Base-by-base conservation (phyloP, 2,888 invertebrate genomes). In the Nematopogon swammerdamellus region DNA sequence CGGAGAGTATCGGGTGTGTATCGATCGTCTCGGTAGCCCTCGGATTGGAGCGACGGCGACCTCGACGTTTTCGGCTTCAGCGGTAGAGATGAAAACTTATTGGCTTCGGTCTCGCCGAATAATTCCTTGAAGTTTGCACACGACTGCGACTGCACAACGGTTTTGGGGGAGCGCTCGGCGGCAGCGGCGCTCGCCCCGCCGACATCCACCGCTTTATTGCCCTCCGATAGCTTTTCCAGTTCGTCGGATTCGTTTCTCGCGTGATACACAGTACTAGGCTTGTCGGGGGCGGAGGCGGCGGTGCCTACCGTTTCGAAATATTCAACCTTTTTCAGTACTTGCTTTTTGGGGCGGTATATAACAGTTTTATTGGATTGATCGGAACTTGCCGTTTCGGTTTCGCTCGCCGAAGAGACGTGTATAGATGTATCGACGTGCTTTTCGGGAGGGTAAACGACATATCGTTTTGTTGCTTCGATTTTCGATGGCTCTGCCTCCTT, bases 51-150 rank as follows among this genome's bases (percentile, higher is more conserved):
- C 59, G 80, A 83, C 56, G 72, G 74, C 61, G 82, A 81, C 69
- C 73, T 70, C 59, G 53, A 51, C 18, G 16, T 36, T 19, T 70
- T 71, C 56, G 70, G 63, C 59, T 74, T 73, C 44, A 60, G 64
- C 42, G 85, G 83, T 50, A 83, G 65, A 3, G 83, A 83, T 30
- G 81, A 66, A 64, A 82, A 85, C 60, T 81, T 84, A 55, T 80
- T 80, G 59, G 79, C 76, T 55, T 85, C 83, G 19, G 80, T 82
- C 65, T 92, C 92, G 0, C 92, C 92, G 61, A 90, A 92, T n/a
- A 91, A 72, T 57, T 92, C 92, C 61, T 89, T 90, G 50, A 92
- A 71, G 67, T 91, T 87, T 29, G 91, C 82, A 60, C 85, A 87
- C 1, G 89, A 89, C 57, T 85, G 86, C 0, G 88, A 87, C 46